These are phyloP conservation scores for Solenodon paradoxus DNA, from an alignment of 2,113 vertebrate species.

Conservation along the genomic window DNA sequence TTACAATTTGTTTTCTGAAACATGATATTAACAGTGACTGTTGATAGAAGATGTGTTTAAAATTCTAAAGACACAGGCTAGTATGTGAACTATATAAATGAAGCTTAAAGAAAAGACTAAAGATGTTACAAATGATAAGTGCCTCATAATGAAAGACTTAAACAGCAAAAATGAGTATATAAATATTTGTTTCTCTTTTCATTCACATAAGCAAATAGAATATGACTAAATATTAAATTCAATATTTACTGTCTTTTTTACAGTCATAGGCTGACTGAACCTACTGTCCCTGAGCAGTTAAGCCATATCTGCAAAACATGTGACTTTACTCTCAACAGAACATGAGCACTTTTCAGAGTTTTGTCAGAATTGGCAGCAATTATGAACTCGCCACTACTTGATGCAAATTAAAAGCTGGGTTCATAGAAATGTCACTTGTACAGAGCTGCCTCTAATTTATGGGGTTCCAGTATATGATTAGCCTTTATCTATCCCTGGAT, in stretches of 20 bases:
- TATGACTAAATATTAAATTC: not conserved
- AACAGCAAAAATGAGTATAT: not conserved
- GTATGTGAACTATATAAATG: constrained; percentile 2
- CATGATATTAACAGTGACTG: not conserved
- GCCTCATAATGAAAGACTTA: not conserved
- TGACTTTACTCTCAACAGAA: constrained; percentile 28
- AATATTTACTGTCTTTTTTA: constrained; percentile 7
- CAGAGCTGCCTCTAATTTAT: not conserved
- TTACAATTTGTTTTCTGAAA: constrained; percentile 24
- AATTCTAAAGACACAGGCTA: constrained; percentile 35
- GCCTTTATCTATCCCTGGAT: not conserved
- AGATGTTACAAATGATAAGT: not conserved
- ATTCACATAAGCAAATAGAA: not conserved
- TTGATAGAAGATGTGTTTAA: constrained; percentile 31
- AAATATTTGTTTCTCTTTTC: not conserved
- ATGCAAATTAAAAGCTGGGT: constrained; percentile 3
- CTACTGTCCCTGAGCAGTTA: no score
- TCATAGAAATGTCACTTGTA: not conserved
- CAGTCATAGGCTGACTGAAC: not conserved
- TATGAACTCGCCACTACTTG: not conserved
- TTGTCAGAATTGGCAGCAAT: not conserved
- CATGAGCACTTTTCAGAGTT: not conserved
- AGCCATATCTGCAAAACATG: no score
- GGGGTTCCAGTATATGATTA: not conserved
- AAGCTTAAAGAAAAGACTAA: constrained; percentile 7